A percentile compares a stretch with the other conserved stretches of the same genome.
phyloP scores from a whole-genome alignment of 2,797 vertebrate genomes.

The Enteromius afrohamiltoni region DNA sequence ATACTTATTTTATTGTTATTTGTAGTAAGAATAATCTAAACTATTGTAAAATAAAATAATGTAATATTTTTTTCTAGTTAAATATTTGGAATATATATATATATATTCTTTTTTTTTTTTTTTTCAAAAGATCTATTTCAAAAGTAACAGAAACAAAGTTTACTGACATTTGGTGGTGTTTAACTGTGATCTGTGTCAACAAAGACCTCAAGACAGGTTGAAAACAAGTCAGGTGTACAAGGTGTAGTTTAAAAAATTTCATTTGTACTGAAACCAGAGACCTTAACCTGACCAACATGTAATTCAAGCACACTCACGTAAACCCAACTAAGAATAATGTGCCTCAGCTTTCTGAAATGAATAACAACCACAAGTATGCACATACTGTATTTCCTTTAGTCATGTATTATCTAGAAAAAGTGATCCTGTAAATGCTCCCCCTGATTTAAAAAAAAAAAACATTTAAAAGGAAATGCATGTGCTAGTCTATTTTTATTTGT shows the following conservation, averaged over 20 bases:
- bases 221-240: constrained; percentile 29
- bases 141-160: constrained; percentile 18
- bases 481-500: not conserved
- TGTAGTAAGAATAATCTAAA: not conserved
- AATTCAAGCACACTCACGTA: constrained; percentile 8
- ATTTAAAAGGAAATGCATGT: not conserved
- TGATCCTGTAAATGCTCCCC: not conserved
- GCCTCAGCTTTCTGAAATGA: not conserved
- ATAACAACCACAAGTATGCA: not conserved
- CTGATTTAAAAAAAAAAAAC: not conserved
- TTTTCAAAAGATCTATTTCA: not conserved
- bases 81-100: not conserved
- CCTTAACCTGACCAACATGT: constrained; percentile 3
- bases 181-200: constrained; percentile 29
- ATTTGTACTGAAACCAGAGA: constrained; percentile 32
- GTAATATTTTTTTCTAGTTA: not conserved
- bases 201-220: not conserved
- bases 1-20: not conserved
- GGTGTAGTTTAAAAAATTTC: not conserved
- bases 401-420: not conserved
- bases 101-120: too few relatives aligned
- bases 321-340: constrained; percentile 9
- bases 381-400: not conserved
- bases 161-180: not conserved
- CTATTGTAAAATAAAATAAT: not conserved